A percentile compares a stretch with the other conserved stretches of the same genome.
phyloP scores from a whole-genome alignment of 2,888 invertebrate species.

The Drosophila planitibia region DNA sequence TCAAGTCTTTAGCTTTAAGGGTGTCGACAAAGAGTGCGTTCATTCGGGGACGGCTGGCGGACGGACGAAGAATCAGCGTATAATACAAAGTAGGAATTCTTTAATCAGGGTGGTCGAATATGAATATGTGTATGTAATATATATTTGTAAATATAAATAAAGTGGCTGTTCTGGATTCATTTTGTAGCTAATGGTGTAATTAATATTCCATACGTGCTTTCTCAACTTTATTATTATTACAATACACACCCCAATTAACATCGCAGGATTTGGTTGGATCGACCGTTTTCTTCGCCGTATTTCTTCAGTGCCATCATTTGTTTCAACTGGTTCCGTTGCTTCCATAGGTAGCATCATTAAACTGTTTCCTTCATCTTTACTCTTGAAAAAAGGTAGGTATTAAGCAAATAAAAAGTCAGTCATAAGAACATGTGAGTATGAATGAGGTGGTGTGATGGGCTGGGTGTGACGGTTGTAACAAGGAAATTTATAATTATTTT shows the following conservation, averaged over 20 bases:
- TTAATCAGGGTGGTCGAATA: not conserved
- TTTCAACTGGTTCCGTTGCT: conserved; percentile 51
- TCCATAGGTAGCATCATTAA: conserved; percentile 85
- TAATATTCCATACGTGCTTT: not conserved
- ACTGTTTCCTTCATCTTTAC: conserved; percentile 71
- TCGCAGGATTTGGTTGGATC: not conserved
- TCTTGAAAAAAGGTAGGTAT: conserved; percentile 53
- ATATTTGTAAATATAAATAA: not conserved
- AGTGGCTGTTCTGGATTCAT: not conserved
- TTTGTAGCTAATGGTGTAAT: not conserved
- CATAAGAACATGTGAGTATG: not conserved
- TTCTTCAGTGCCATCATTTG: conserved; percentile 69
- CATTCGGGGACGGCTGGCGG: not conserved
- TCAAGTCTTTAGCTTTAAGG: not conserved
- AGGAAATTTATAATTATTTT: not conserved
- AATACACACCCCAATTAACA: conserved; percentile 25
- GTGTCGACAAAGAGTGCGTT: not conserved
- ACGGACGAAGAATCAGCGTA: not conserved
- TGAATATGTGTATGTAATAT: no score
- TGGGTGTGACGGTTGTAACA: not conserved
- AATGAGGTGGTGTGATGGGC: no score
- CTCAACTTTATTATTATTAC: not conserved
- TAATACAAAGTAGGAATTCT: not conserved
- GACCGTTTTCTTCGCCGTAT: conserved; percentile 70
- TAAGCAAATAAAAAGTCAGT: not conserved